Conservation (phyloP, 2,113 vertebrate species). For the Cnemophilus loriae region DNA sequence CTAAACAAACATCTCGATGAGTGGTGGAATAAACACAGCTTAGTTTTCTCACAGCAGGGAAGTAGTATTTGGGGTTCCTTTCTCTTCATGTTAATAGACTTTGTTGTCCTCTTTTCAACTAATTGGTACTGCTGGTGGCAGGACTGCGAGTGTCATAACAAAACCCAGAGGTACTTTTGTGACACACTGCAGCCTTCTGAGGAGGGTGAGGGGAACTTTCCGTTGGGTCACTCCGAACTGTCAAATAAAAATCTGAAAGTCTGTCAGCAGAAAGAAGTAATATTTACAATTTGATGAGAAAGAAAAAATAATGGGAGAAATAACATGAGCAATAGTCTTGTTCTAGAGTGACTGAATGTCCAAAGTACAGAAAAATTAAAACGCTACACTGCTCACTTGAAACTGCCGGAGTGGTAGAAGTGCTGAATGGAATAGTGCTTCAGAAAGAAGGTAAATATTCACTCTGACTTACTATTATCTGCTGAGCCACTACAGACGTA, state of each 20-base stretch:
- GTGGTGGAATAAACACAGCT: not conserved
- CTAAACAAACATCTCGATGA: not conserved
- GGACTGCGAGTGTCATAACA: not conserved
- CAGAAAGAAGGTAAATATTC: conserved; percentile 59
- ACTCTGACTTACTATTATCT: conserved; percentile 55
- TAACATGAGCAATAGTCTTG: not conserved
- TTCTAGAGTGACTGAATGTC: not conserved
- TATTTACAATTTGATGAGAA: not conserved
- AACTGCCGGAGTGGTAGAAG: not conserved
- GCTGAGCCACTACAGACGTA: conserved; percentile 43
- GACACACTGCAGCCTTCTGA: not conserved
- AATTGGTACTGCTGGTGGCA: not conserved
- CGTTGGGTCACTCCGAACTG: not conserved
- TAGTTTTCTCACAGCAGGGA: not conserved
- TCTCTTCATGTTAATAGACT: not conserved
- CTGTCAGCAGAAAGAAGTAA: not conserved
- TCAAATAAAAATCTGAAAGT: not conserved
- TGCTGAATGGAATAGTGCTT: conserved; percentile 29
- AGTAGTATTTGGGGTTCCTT: not conserved
- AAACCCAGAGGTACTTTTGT: not conserved
- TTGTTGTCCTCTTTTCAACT: not conserved
- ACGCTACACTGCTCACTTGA: not conserved
- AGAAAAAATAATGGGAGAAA: not conserved
- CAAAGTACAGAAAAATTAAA: conserved; percentile 43
- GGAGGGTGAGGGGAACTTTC: not conserved